These are phyloP conservation scores for Periophthalmus modestus DNA, from an alignment of 2,113 vertebrate species.

Conservation along the genomic window DNA sequence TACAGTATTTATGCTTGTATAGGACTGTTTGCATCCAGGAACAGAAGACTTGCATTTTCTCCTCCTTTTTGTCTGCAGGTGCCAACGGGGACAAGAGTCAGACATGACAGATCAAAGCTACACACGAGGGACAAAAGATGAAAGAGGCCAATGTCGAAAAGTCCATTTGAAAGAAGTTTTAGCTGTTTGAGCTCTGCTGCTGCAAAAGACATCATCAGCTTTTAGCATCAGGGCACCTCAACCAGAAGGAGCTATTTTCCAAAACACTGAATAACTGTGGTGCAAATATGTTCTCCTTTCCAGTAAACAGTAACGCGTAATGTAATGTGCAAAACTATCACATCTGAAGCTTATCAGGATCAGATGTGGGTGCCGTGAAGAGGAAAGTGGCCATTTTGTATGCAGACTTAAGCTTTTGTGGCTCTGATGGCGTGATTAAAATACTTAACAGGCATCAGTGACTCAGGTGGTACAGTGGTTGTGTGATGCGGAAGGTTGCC, in stretches of 20 bases:
- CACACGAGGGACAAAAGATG: conserved; percentile 42
- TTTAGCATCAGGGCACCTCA: conserved; percentile 21
- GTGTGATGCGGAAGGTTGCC: too few relatives aligned
- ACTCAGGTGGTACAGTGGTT: too few relatives aligned
- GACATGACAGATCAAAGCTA: conserved; percentile 64
- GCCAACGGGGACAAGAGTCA: conserved; percentile 40
- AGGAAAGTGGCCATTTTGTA: too few relatives aligned
- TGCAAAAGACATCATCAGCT: conserved; percentile 19
- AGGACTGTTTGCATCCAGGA: background rate
- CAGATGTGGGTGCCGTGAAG: background rate
- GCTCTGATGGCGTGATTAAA: too few relatives aligned
- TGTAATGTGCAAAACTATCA: conserved; percentile 24
- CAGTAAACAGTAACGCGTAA: conserved; percentile 36
- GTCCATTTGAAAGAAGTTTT: conserved; percentile 28
- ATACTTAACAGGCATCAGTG: too few relatives aligned
- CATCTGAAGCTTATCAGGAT: conserved; percentile 15
- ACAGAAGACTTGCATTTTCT: conserved; percentile 45
- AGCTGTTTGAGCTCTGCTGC: conserved; percentile 23
- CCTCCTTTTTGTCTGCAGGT: conserved; percentile 43
- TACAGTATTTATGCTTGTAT: conserved; percentile 19
- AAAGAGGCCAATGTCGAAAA: conserved; percentile 49
- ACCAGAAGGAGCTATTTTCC: conserved; percentile 18
- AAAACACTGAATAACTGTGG: conserved; percentile 23
- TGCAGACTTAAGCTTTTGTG: too few relatives aligned
- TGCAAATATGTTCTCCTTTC: conserved; percentile 12